These are phyloP conservation scores for Drosophila mulleri DNA, from an alignment of 2,888 invertebrate species.

Conservation along the genomic window DNA sequence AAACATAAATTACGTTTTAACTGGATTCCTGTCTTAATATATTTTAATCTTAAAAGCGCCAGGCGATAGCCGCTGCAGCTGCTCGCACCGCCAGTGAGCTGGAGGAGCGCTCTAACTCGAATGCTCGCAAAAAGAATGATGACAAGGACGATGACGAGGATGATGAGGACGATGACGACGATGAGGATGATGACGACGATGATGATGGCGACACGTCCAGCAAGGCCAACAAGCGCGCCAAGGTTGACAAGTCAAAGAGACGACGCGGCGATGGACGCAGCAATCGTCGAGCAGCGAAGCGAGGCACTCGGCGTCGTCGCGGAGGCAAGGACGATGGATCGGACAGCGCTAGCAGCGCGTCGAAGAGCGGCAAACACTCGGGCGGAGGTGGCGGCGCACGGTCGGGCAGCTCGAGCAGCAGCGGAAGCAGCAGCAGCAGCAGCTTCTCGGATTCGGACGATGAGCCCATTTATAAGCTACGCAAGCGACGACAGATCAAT, in stretches of 20 bases:
- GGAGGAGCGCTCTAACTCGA: conserved; percentile 30
- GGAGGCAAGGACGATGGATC: conserved; percentile 68
- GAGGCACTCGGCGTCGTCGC: conserved; percentile 71
- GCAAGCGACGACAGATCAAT: conserved; percentile 92
- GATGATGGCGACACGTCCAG: conserved; percentile 80
- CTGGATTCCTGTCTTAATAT: too few relatives aligned
- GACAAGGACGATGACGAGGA: conserved; percentile 68
- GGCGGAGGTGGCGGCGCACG: conserved; percentile 49
- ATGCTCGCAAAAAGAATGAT: conserved; percentile 38
- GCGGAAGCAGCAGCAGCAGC: conserved; percentile 50
- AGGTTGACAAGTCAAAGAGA: conserved; percentile 78
- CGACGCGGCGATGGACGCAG: conserved; percentile 80
- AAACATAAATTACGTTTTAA: too few relatives aligned
- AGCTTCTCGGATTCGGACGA: conserved; percentile 86
- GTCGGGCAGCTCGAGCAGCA: conserved; percentile 59
- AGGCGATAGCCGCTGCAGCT: conserved; percentile 84
- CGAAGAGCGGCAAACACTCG: conserved; percentile 69
- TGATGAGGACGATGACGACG: conserved; percentile 60
- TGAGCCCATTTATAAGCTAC: conserved; percentile 93
- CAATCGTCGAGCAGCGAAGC: conserved; percentile 69
- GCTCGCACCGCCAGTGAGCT: conserved; percentile 62
- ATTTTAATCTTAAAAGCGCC: conserved; percentile 43
- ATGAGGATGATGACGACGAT: conserved; percentile 52
- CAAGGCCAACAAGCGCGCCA: conserved; percentile 48
- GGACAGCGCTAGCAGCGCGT: conserved; percentile 59